These are phyloP conservation scores for Megalopta genalis DNA, from an alignment of 1,140 invertebrate genomes.

Conservation along the genomic window DNA sequence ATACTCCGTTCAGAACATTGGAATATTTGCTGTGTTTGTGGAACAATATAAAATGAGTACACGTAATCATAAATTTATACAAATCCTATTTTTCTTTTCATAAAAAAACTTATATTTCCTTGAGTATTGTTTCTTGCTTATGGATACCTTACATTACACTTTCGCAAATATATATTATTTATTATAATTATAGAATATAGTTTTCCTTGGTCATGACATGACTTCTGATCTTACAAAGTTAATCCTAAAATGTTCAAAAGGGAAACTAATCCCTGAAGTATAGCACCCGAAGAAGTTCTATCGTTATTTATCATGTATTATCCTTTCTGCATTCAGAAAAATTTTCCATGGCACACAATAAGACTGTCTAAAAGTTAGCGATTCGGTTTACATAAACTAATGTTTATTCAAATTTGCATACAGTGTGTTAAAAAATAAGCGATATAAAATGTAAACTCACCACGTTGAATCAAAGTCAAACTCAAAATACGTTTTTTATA, in stretches of 20 bases:
- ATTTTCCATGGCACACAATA: slow-evolving; percentile 58
- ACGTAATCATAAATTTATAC: slow-evolving; percentile 47
- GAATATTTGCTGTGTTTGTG: slow-evolving; percentile 16
- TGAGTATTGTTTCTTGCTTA: slow-evolving; percentile 58
- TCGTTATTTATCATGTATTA: slow-evolving; percentile 36
- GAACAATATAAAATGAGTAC: slow-evolving; percentile 52
- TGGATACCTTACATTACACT: slow-evolving; percentile 58
- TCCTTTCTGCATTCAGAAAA: slow-evolving; percentile 37
- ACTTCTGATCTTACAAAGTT: slow-evolving; percentile 61
- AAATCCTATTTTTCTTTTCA: slow-evolving; percentile 53
- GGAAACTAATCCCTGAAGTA: slow-evolving; percentile 60
- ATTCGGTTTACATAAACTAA: slow-evolving; percentile 72
- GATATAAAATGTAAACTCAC: slow-evolving; percentile 71
- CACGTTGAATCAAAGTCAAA: slow-evolving; percentile 50
- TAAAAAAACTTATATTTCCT: slow-evolving; percentile 63
- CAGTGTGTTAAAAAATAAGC: slow-evolving; percentile 75
- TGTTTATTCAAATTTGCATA: slow-evolving; percentile 76
- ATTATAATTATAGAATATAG: slow-evolving; percentile 55
- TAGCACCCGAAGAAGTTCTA: slow-evolving; percentile 58
- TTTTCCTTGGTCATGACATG: slow-evolving; percentile 59
- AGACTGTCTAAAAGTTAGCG: slow-evolving; percentile 56
- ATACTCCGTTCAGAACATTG: not conserved
- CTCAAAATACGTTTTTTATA: slow-evolving; percentile 36
- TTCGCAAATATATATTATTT: slow-evolving; percentile 55
- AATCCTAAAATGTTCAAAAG: slow-evolving; percentile 52